Evolutionary conservation across 1,140 invertebrate genomes (phyloP).

Genomic region (Zaprionus vittiger): DNA sequence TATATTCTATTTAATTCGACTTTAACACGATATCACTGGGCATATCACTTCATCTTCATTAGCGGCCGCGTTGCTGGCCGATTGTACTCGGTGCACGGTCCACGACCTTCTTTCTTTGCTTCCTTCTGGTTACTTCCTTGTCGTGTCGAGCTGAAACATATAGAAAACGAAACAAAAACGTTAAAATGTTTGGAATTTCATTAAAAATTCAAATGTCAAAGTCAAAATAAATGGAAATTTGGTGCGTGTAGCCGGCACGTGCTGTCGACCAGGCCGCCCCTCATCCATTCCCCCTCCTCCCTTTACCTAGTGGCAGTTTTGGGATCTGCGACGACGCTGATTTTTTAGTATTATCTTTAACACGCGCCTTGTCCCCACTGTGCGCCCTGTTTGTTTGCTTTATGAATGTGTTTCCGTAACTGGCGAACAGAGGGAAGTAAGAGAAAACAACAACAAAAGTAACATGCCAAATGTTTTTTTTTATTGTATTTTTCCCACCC

Average conservation of each 20-base stretch:
- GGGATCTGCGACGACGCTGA: slow-evolving; percentile 1
- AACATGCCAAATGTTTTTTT: slow-evolving; percentile 26
- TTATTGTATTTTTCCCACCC: slow-evolving; percentile 18
- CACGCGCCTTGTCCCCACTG: slow-evolving; percentile 40
- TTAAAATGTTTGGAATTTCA: slow-evolving; percentile 82
- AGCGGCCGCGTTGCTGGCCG: slow-evolving; percentile 44
- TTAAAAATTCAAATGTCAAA: slow-evolving; percentile 83
- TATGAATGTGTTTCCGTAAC: slow-evolving; percentile 69
- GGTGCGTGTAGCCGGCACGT: slow-evolving; percentile 58
- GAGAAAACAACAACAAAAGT: neutral
- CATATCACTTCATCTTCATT: slow-evolving; percentile 80
- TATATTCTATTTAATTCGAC: slow-evolving; percentile 81
- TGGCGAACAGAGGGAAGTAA: slow-evolving; percentile 26
- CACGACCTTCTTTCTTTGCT: neutral
- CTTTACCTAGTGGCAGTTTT: neutral
- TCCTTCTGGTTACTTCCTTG: neutral
- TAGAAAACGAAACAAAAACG: slow-evolving; percentile 50
- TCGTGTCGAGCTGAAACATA: slow-evolving; percentile 41
- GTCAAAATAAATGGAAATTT: slow-evolving; percentile 80
- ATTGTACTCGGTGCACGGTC: slow-evolving; percentile 9
- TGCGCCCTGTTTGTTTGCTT: slow-evolving; percentile 54
- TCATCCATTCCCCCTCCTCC: neutral
- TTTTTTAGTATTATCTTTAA: slow-evolving; percentile 53
- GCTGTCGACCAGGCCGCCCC: slow-evolving; percentile 26
- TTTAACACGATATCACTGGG: slow-evolving; percentile 55